Conservation (phyloP, 2,888 invertebrate genomes). For the Suillia variegata region DNA sequence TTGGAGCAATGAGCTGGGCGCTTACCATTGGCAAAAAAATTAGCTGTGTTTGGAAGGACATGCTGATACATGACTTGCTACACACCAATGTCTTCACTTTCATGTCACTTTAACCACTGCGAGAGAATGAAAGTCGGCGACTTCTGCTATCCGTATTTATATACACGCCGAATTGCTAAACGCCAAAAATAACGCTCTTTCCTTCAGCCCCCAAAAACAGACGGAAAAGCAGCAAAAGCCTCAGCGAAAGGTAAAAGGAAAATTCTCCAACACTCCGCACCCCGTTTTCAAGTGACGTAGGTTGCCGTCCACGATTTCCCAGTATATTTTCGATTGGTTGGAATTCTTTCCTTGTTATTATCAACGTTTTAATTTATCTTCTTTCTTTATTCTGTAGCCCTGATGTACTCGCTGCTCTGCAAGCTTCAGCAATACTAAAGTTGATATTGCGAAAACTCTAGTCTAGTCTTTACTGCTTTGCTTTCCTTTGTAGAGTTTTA, state of each 20-base stretch:
- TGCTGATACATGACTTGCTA: conserved; percentile 63
- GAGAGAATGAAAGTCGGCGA: conserved; percentile 59
- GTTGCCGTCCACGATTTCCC: not conserved
- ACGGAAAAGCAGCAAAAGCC: not conserved
- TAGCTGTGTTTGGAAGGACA: conserved; percentile 62
- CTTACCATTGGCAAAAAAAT: conserved; percentile 61
- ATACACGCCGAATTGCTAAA: conserved; percentile 28
- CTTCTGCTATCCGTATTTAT: conserved; percentile 54
- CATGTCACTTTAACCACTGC: conserved; percentile 63
- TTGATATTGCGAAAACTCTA: not conserved
- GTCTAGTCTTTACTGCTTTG: no score
- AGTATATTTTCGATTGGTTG: conserved; percentile 13
- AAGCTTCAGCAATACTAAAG: conserved; percentile 24
- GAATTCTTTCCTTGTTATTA: not conserved
- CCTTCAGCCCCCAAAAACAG: not conserved
- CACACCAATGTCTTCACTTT: conserved; percentile 61
- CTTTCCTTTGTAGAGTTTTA: no score
- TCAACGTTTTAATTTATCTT: conserved; percentile 14
- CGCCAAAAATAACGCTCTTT: not conserved
- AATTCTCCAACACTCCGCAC: not conserved
- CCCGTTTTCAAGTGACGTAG: conserved; percentile 10
- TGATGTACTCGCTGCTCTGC: conserved; percentile 17
- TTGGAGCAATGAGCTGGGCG: no score
- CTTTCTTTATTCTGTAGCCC: not conserved
- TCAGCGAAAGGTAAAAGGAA: not conserved